Conservation (phyloP, 1,140 invertebrate species). For the Mylabris phalerata region DNA sequence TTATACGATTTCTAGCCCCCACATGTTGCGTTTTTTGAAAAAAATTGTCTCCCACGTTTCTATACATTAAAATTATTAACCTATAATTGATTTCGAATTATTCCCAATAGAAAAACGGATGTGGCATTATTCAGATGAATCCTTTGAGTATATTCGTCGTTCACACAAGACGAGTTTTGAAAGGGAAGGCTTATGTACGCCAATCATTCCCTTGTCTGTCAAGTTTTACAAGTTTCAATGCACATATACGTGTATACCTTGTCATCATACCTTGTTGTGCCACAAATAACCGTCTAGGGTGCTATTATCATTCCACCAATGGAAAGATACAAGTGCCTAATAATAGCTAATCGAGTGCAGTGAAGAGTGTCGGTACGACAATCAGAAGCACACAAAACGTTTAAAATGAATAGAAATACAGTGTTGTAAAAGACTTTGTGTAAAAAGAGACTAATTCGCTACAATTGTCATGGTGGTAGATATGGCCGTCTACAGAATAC, state of each 20-base stretch:
- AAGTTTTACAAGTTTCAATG: no score
- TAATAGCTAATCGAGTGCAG: slow-evolving; percentile 17
- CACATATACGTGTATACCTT: no score
- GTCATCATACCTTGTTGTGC: neutral
- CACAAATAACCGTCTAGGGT: neutral
- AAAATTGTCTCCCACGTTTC: no score
- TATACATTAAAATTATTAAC: no score
- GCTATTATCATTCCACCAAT: neutral
- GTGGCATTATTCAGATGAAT: no score
- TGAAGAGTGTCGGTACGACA: slow-evolving; percentile 6
- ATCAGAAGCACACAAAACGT: slow-evolving; percentile 2
- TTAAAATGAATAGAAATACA: neutral
- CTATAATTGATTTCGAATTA: no score
- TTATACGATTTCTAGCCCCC: slow-evolving; percentile 1
- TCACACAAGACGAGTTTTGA: no score
- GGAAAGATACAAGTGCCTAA: neutral
- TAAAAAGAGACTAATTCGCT: slow-evolving; percentile 10
- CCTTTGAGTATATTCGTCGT: no score
- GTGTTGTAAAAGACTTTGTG: neutral
- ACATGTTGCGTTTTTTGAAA: no score
- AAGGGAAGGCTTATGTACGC: no score
- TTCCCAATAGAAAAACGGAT: no score
- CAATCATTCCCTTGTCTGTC: no score
- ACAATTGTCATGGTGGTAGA: slow-evolving; percentile 13
- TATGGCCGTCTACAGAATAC: neutral